Base-by-base conservation (phyloP, 2,797 vertebrate species). In the Phylloscopus collybita region DNA sequence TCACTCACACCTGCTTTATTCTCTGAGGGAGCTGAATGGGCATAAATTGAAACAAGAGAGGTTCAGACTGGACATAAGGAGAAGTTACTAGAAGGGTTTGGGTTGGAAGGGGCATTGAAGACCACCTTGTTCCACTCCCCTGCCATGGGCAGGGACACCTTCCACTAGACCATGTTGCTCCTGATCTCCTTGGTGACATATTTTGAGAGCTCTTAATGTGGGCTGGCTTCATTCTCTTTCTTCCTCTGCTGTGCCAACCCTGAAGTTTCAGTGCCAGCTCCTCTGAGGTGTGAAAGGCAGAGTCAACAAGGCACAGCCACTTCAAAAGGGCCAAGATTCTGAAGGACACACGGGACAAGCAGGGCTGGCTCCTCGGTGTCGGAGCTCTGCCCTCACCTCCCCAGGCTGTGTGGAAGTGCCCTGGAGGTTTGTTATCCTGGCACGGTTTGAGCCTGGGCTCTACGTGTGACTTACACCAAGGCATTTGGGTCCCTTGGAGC, bases 321-420 rank as follows among this genome's bases (percentile, higher is more conserved):
- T 40, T 59, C 34, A n/a, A 15, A 45, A n/a, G 70, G 64, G 73
- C 32, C 10, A 5, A 9, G 34, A 36, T 62, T 30, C 45, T 69
- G 18, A 50, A 80, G 80, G 75, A 45, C 64, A 38, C 34, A 4
- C 0, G 0, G 0, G 5, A 44, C 22, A 13, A n/a, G 56, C 57
- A 36, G 47, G 36, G 67, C 69, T 51, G 53, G 59, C 57, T 90
- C 49, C n/a, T 4, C 0, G 16, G 3, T 44, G n/a, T 26, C 5
- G 6, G 38, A 7, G 53, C 45, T 74, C 30, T 49, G 61, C 51
- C 60, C 66, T 44, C 3, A 1, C 30, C 34, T 40, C 7, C 1
- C 1, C 62, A 36, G 42, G 32, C 30, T 5, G 1, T 5, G 38
- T 11, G 53, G 40, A 38, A 47, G 15, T 3, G 44, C 54, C 9